Percentiles rank a stretch among this genome's conserved stretches.
These are phyloP conservation scores for Bolinopsis microptera DNA, from an alignment of 37 sponge, comb jelly and placozoan genomes.

Conservation along the genomic window DNA sequence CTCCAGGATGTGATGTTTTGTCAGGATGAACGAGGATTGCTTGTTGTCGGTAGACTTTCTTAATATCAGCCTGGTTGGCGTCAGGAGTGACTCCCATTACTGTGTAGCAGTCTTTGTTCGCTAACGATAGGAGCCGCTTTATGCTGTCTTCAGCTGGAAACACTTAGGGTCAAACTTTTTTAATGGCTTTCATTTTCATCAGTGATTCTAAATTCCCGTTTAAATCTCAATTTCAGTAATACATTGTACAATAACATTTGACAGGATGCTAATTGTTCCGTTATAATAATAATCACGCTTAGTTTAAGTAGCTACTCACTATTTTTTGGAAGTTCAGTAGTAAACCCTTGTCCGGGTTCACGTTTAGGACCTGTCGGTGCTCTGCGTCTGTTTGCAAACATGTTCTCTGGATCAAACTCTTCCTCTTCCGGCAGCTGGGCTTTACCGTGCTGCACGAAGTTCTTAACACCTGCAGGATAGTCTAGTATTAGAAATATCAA, in stretches of 20 bases:
- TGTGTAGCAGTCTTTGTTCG: conserved; percentile 18
- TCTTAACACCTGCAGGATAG: conserved; percentile 42
- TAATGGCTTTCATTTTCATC: too few relatives aligned
- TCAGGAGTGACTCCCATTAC: conserved; percentile 22
- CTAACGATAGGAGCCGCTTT: conserved; percentile 2
- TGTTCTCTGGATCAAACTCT: not conserved
- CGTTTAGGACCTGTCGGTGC: conserved; percentile 47
- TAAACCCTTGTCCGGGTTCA: conserved; percentile 41
- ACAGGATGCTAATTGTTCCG: too few relatives aligned
- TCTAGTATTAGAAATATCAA: too few relatives aligned
- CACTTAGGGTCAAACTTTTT: too few relatives aligned
- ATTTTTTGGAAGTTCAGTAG: conserved; percentile 17
- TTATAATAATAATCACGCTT: not conserved
- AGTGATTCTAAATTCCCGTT: too few relatives aligned
- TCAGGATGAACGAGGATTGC: conserved; percentile 56
- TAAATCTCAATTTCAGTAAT: too few relatives aligned
- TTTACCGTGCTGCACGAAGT: conserved; percentile 37
- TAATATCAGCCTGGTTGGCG: conserved; percentile 38
- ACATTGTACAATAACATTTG: too few relatives aligned
- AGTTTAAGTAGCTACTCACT: not conserved
- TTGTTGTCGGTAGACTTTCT: conserved; percentile 36
- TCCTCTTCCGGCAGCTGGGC: conserved; percentile 15
- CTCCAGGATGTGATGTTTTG: conserved; percentile 48
- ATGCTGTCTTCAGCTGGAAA: conserved; percentile 23
- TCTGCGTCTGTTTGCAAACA: not conserved